These are phyloP conservation scores for Hermetia illucens DNA, from an alignment of 1,140 invertebrate genomes.

Conservation along the genomic window DNA sequence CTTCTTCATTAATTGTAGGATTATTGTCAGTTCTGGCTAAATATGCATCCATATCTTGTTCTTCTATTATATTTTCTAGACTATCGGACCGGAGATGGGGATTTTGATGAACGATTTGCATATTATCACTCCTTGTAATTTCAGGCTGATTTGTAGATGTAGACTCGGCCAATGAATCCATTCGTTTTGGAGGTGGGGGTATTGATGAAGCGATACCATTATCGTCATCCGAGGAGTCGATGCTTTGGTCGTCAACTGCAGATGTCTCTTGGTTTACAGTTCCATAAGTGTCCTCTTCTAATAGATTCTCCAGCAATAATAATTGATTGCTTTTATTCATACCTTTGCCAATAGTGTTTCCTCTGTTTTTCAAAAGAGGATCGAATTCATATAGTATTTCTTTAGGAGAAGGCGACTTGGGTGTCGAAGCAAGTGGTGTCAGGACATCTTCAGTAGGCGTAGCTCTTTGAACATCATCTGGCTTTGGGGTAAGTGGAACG, in stretches of 20 bases:
- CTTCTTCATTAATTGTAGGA: constrained; percentile 1
- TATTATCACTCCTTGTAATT: constrained; percentile 4
- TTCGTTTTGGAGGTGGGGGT: constrained; percentile 16
- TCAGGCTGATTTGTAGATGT: no score
- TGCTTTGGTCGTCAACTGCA: constrained; percentile 21
- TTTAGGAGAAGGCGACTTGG: constrained; percentile 2
- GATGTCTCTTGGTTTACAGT: constrained; percentile 11
- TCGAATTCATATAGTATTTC: constrained; percentile 27
- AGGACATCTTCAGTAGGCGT: background rate
- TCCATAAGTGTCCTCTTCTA: constrained; percentile 28
- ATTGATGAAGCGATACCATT: constrained; percentile 11
- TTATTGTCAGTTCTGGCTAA: constrained; percentile 14
- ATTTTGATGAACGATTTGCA: constrained; percentile 27
- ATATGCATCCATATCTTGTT: constrained; percentile 8
- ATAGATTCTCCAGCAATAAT: constrained; percentile 22
- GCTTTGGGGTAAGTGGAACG: background rate
- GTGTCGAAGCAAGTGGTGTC: no score
- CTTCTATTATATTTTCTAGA: constrained; percentile 19
- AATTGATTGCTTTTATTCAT: constrained; percentile 27
- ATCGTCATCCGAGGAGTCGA: constrained; percentile 26
- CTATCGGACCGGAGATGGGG: constrained; percentile 20
- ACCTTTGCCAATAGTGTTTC: constrained; percentile 10
- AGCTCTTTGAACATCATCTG: background rate
- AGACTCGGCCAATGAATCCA: background rate
- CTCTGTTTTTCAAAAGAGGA: constrained; percentile 12